phyloP scores from a whole-genome alignment of 2,797 vertebrate species.

The Ctenopoma multispine region DNA sequence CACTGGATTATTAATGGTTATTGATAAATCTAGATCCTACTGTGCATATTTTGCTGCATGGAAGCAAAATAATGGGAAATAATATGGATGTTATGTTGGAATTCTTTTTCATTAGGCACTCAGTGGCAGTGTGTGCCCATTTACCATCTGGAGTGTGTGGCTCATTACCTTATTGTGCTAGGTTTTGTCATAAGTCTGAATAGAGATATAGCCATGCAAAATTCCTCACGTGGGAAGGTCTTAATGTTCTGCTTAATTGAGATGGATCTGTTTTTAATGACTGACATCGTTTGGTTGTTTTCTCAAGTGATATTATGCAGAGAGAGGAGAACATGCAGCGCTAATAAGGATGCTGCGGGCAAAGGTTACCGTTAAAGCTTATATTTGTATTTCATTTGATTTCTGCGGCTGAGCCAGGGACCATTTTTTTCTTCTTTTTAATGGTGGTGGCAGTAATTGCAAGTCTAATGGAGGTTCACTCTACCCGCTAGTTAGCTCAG shows the following conservation, averaged over 20 bases:
- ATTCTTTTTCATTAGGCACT: constrained; percentile 75
- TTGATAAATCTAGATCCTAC: constrained; percentile 9
- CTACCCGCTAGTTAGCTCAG: constrained; percentile 57
- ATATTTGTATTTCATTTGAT: constrained; percentile 79
- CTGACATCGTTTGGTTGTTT: constrained; percentile 55
- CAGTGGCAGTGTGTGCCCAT: constrained; percentile 63
- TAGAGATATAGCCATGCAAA: constrained; percentile 49
- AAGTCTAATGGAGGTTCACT: constrained; percentile 72
- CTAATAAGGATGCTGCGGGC: constrained; percentile 76
- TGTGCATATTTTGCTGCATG: constrained; percentile 34
- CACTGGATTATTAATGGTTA: constrained; percentile 4
- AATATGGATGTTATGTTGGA: constrained; percentile 58
- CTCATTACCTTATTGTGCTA: constrained; percentile 76
- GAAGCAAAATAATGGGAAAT: constrained; percentile 61
- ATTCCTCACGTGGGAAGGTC: constrained; percentile 68
- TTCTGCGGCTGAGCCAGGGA: constrained; percentile 57
- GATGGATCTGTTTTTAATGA: constrained; percentile 85
- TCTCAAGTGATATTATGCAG: constrained; percentile 66
- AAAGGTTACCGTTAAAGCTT: constrained; percentile 76
- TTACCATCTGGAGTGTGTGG: constrained; percentile 72
- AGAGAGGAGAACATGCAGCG: constrained; percentile 24
- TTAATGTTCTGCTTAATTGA: constrained; percentile 80
- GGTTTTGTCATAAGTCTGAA: constrained; percentile 70
- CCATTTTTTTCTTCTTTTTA: constrained; percentile 58
- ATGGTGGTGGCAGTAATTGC: constrained; percentile 74